Evolutionary conservation across 1,140 invertebrate genomes (phyloP).

Genomic region (Drosophila hydei): DNA sequence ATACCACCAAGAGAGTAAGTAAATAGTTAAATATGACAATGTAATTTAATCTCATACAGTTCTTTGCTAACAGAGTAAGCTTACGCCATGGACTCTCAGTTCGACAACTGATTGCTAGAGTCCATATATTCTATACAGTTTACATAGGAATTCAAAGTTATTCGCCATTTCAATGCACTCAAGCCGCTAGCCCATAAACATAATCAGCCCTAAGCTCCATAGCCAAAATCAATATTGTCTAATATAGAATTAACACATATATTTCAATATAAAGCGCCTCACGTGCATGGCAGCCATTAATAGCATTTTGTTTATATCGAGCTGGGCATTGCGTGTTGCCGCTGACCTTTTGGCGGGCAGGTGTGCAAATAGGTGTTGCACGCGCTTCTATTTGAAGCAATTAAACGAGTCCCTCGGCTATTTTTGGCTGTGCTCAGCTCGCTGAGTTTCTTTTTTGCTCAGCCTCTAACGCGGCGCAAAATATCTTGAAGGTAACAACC

Average conservation of each 20-base stretch:
- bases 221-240: too few relatives aligned
- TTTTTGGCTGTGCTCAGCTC: slow-evolving; percentile 23
- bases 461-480: background rate
- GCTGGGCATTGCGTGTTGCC: slow-evolving; percentile 49
- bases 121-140: too few relatives aligned
- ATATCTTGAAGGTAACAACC: slow-evolving; percentile 4
- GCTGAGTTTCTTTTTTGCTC: slow-evolving; percentile 7
- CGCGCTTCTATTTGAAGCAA: slow-evolving; percentile 47
- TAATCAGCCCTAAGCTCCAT: too few relatives aligned
- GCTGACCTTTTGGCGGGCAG: slow-evolving; percentile 52
- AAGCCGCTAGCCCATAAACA: too few relatives aligned
- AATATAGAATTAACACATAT: background rate
- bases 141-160: too few relatives aligned
- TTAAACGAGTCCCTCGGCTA: slow-evolving; percentile 20
- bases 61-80: too few relatives aligned
- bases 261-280: background rate
- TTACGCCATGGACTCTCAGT: too few relatives aligned
- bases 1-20: too few relatives aligned
- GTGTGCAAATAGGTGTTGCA: slow-evolving; percentile 34
- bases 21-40: too few relatives aligned
- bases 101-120: too few relatives aligned
- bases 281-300: slow-evolving; percentile 42
- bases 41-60: too few relatives aligned
- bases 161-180: too few relatives aligned
- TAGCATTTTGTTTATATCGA: slow-evolving; percentile 49